Conservation (phyloP, 2,888 invertebrate genomes). For the Cyaniris semiargus region DNA sequence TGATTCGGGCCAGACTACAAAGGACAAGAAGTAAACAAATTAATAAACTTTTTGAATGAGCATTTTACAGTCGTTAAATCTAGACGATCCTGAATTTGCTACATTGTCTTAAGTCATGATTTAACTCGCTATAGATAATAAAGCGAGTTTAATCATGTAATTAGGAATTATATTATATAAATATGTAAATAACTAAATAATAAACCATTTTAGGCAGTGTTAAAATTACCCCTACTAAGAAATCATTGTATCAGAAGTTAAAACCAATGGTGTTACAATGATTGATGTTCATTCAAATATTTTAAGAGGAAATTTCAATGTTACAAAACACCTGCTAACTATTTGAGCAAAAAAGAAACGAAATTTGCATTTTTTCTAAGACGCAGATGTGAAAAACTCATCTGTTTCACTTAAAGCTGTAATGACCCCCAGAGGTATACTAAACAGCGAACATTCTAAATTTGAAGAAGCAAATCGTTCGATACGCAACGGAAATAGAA, state of each 20-base stretch:
- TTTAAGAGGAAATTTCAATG: background rate
- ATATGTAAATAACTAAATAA: too few species aligned
- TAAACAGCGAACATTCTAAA: conserved; percentile 78
- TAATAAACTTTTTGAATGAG: conserved; percentile 38
- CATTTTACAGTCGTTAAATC: conserved; percentile 24
- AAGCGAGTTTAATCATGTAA: background rate
- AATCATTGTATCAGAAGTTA: background rate
- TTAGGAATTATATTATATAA: background rate
- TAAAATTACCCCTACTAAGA: too few species aligned
- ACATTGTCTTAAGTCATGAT: background rate
- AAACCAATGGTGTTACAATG: background rate
- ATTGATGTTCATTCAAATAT: background rate
- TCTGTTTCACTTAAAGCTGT: conserved; percentile 65
- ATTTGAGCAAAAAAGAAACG: background rate
- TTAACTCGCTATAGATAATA: too few species aligned
- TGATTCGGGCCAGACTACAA: conserved; percentile 63
- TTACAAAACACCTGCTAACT: conserved; percentile 12
- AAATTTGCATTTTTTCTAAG: conserved; percentile 32
- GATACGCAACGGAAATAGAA: conserved; percentile 78
- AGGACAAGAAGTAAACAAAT: conserved; percentile 49
- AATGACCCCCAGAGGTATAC: conserved; percentile 74
- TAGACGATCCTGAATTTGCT: background rate
- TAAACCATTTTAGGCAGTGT: too few species aligned
- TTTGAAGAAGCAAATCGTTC: conserved; percentile 77
- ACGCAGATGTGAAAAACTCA: conserved; percentile 69